phyloP scores from a whole-genome alignment of 2,797 vertebrate species.

The Remorina albescens region DNA sequence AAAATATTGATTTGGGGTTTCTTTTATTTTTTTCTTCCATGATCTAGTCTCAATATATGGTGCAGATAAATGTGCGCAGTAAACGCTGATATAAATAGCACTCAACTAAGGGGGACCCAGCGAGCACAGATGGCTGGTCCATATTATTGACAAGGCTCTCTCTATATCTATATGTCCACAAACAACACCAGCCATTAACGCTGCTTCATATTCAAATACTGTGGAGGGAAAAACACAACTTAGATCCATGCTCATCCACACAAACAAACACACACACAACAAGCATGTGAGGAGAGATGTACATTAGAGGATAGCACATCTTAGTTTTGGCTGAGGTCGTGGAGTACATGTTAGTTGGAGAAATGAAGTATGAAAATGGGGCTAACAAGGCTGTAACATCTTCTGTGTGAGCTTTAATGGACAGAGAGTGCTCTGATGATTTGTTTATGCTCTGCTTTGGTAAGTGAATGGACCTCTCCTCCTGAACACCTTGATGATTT shows the following conservation, averaged over 20 bases:
- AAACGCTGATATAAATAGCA: constrained; percentile 69
- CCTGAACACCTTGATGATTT: constrained; percentile 50
- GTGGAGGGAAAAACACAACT: constrained; percentile 17
- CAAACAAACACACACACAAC: constrained; percentile 3
- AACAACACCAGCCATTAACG: constrained; percentile 50
- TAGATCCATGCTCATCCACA: constrained; percentile 4
- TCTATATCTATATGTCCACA: constrained; percentile 77
- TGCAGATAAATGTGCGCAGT: constrained; percentile 60
- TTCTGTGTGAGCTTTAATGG: constrained; percentile 70
- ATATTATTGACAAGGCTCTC: constrained; percentile 69
- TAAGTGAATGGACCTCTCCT: constrained; percentile 45
- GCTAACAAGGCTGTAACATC: constrained; percentile 65
- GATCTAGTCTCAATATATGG: constrained; percentile 50
- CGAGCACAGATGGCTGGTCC: constrained; percentile 75
- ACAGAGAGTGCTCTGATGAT: constrained; percentile 73
- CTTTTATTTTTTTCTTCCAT: constrained; percentile 41
- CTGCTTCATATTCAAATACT: constrained; percentile 57
- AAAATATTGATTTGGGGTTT: constrained; percentile 71
- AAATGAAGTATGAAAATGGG: constrained; percentile 61
- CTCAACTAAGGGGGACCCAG: constrained; percentile 53
- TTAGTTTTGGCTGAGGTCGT: constrained; percentile 34
- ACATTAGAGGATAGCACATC: constrained; percentile 30
- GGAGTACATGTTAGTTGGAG: constrained; percentile 48
- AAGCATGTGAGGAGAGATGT: constrained; percentile 3
- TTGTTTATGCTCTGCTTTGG: constrained; percentile 48